These are phyloP conservation scores for Grapholita molesta DNA, from an alignment of 1,140 invertebrate genomes.

Conservation along the genomic window DNA sequence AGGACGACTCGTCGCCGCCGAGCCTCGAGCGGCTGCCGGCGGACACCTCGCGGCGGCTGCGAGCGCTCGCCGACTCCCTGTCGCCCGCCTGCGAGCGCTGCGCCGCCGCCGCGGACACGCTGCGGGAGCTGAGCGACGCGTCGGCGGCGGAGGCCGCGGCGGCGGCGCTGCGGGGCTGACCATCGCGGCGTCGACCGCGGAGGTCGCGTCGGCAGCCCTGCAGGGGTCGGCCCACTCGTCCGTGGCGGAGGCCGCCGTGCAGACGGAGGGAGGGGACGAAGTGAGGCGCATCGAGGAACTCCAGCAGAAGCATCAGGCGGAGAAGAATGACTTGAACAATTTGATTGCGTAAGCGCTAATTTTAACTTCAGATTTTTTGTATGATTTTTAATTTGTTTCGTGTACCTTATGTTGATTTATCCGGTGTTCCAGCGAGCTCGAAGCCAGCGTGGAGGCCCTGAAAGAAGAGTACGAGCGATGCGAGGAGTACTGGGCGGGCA, in stretches of 20 bases:
- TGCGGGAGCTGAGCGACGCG: slow-evolving; percentile 23
- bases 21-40: slow-evolving; percentile 29
- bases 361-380: too few species aligned
- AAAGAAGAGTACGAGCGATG: slow-evolving; percentile 88
- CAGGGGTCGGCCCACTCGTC: too few species aligned
- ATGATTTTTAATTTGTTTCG: too few species aligned
- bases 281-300: slow-evolving; percentile 15
- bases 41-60: slow-evolving; percentile 24
- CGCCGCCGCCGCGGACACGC: not conserved
- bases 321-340: slow-evolving; percentile 23
- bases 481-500: slow-evolving; percentile 90
- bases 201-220: too few species aligned
- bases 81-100: slow-evolving; percentile 27
- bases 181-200: slow-evolving; percentile 5
- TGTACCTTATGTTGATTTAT: too few species aligned
- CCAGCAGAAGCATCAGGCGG: slow-evolving; percentile 2
- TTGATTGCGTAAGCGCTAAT: slow-evolving; percentile 17
- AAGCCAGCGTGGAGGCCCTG: slow-evolving; percentile 85
- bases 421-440: slow-evolving; percentile 78
- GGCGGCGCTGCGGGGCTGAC: not conserved
- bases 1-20: slow-evolving; percentile 39
- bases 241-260: slow-evolving; percentile 14
- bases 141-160: not conserved
- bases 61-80: slow-evolving; percentile 5
- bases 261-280: slow-evolving; percentile 19